These are phyloP conservation scores for Diachasma alloeum DNA, from an alignment of 1,140 invertebrate genomes.

Conservation along the genomic window DNA sequence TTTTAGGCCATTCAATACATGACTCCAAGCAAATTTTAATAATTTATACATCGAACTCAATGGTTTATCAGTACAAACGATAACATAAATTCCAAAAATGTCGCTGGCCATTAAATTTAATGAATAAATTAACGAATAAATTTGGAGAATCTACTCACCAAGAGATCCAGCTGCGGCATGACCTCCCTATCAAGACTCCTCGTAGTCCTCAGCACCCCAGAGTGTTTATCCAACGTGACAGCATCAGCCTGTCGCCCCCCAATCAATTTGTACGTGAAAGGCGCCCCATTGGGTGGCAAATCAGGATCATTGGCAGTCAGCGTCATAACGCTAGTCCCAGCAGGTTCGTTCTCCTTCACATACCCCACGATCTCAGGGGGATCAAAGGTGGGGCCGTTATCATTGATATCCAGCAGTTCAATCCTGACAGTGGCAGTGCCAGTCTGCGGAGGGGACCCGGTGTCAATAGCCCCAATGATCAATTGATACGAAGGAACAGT, in stretches of 20 bases:
- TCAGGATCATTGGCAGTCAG: conserved; percentile 88
- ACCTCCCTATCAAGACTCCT: conserved; percentile 83
- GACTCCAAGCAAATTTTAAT: no score
- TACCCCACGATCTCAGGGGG: conserved; percentile 75
- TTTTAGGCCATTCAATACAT: no score
- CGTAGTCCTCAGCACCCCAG: conserved; percentile 82
- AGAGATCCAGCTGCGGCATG: conserved; percentile 76
- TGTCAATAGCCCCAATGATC: conserved; percentile 90
- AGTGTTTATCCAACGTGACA: conserved; percentile 80
- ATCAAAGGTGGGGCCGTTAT: conserved; percentile 90
- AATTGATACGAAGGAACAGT: conserved; percentile 78
- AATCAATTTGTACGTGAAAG: conserved; percentile 84
- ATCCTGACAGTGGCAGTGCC: conserved; percentile 85
- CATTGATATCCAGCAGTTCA: conserved; percentile 85
- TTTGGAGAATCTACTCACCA: conserved; percentile 59
- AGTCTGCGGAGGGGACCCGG: conserved; percentile 85
- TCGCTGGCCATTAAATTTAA: no score
- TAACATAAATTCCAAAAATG: no score
- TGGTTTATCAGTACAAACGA: no score
- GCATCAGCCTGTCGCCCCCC: conserved; percentile 80
- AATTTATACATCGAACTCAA: no score
- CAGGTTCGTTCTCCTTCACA: conserved; percentile 88
- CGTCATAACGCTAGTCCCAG: conserved; percentile 84
- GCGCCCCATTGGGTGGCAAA: conserved; percentile 89
- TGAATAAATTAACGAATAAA: no score